Evolutionary conservation across 2,888 invertebrate genomes (phyloP).

Genomic region (Hydriomena furcata): DNA sequence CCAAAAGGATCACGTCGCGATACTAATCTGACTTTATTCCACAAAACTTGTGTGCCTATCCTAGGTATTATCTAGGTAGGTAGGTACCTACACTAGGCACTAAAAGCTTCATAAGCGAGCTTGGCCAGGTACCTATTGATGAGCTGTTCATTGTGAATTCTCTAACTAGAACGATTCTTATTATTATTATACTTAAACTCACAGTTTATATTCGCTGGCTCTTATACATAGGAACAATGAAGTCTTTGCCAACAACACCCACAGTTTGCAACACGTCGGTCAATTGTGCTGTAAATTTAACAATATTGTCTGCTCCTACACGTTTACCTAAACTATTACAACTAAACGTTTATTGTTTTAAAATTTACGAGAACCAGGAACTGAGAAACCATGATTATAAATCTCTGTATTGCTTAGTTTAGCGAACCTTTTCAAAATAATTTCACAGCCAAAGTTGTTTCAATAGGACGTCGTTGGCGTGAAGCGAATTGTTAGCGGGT

Average conservation of each 20-base stretch:
- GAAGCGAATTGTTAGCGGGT: slow-evolving; percentile 58
- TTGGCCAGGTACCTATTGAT: not conserved
- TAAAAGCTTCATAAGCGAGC: slow-evolving; percentile 3
- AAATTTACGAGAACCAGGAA: slow-evolving; percentile 37
- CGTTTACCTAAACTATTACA: slow-evolving; percentile 28
- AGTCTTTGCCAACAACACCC: slow-evolving; percentile 33
- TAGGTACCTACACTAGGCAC: not conserved
- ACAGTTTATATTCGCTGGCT: slow-evolving; percentile 16
- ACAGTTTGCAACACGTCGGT: slow-evolving; percentile 18
- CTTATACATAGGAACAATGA: slow-evolving; percentile 46
- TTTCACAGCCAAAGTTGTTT: slow-evolving; percentile 45
- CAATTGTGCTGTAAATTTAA: slow-evolving; percentile 32
- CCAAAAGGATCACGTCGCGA: no score
- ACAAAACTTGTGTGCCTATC: not conserved
- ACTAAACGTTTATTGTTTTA: slow-evolving; percentile 36
- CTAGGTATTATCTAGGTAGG: not conserved
- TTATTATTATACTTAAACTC: slow-evolving; percentile 4
- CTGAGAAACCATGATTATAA: slow-evolving; percentile 34
- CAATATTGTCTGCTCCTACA: slow-evolving; percentile 37
- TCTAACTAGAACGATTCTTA: slow-evolving; percentile 13
- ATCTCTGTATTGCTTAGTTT: slow-evolving; percentile 18
- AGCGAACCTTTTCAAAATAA: slow-evolving; percentile 37
- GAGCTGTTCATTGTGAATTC: slow-evolving; percentile 14
- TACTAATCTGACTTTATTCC: no score
- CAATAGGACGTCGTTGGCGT: slow-evolving; percentile 45